Base-by-base conservation (phyloP, 92 coral and sea anemone species). In the Epizoanthus illoricatus region DNA sequence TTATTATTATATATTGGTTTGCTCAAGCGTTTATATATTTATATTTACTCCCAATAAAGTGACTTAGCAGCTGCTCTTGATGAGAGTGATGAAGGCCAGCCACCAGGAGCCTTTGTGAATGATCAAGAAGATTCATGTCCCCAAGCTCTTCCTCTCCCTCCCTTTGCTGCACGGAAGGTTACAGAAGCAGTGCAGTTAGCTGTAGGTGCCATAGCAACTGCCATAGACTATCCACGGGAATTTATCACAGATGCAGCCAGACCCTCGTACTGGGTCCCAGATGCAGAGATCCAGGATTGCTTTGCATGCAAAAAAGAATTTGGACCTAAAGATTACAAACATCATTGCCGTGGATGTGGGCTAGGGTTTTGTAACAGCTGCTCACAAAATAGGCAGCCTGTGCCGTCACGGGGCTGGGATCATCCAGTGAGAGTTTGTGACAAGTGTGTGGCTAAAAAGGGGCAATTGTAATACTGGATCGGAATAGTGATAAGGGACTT, bases 341-440 rank as follows among this genome's bases (percentile, higher is more conserved):
- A 97, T 71, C 98, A 97, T 23, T 97, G 99, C 71, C 98, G 98
- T 40, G 90, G 93, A n/a, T 93, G 99, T 86, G 99, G 99, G 36
- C 91, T 90, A 80, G 99, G 99, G 40, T 89, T 97, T n/a, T 97
- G 98, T 80, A 87, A 90, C 41, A 86, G 75, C 47, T 97, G 99
- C 69, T 91, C 99, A 23, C 82, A 75, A 65, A 87, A 85, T 49
- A 87, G 89, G 83, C 85, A 82, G 52, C 80, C 97, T 66, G 98
- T 97, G 79, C 97, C 99, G 16, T 85, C 97, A 52, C 88, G 91
- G 82, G 98, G 97, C 20, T 97, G 99, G 99, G 99, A 97, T 73
- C 94, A 94, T 66, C 99, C 99, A 33, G 99, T 97, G 36, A 81
- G 99, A 52, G 94, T 97, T 20, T 97, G 99, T 80, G 98, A 97